These are phyloP conservation scores for Scaptomyza tumidula DNA, from an alignment of 2,888 invertebrate species.

Conservation along the genomic window DNA sequence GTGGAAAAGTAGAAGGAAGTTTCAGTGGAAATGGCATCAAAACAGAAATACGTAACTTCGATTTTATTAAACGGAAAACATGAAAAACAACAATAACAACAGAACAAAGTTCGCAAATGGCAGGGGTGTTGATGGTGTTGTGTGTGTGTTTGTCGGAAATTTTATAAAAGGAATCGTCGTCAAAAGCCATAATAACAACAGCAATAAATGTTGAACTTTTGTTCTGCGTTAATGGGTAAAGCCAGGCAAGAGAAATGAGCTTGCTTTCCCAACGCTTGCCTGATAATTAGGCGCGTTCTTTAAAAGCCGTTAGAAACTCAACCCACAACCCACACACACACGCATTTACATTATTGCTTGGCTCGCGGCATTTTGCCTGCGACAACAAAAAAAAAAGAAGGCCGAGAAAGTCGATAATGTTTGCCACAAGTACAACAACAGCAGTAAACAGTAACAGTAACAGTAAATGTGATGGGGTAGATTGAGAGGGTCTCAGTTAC, in stretches of 20 bases:
- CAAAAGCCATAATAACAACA: slow-evolving; percentile 65
- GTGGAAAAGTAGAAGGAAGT: neutral
- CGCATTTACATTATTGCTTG: slow-evolving; percentile 6
- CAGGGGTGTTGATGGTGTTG: neutral
- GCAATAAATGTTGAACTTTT: slow-evolving; percentile 75
- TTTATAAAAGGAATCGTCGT: slow-evolving; percentile 68
- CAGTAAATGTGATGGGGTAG: slow-evolving; percentile 1
- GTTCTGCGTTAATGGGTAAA: slow-evolving; percentile 38
- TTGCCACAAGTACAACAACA: slow-evolving; percentile 58
- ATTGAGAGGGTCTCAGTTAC: neutral
- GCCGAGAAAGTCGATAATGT: slow-evolving; percentile 68
- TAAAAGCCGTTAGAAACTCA: slow-evolving; percentile 42
- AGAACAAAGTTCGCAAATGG: slow-evolving; percentile 10
- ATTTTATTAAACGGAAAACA: slow-evolving; percentile 73
- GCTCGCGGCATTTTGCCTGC: slow-evolving; percentile 25
- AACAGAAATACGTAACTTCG: slow-evolving; percentile 55
- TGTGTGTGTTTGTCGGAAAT: slow-evolving; percentile 39
- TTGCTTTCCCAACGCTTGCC: slow-evolving; percentile 45
- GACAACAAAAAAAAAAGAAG: slow-evolving; percentile 35
- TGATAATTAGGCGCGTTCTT: slow-evolving; percentile 70
- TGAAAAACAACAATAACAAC: slow-evolving; percentile 46
- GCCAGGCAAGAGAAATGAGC: slow-evolving; percentile 57
- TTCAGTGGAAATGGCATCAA: slow-evolving; percentile 24
- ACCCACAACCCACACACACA: neutral
- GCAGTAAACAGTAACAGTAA: slow-evolving; percentile 17